Evolutionary conservation across 2,797 vertebrate genomes (phyloP).

Genomic region (Eutrigla gurnardus): DNA sequence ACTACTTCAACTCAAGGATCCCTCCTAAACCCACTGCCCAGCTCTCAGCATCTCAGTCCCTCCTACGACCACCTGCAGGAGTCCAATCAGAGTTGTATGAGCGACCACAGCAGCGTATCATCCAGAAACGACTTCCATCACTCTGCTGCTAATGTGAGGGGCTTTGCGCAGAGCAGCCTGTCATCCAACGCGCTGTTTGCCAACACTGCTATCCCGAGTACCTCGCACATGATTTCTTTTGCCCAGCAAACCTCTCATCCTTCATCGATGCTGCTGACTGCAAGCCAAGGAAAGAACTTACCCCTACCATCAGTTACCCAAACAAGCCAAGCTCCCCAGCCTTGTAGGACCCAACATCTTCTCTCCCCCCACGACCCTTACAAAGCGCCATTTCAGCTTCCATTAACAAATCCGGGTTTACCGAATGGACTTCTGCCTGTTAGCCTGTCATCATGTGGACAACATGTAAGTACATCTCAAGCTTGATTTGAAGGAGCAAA

Average conservation of each 20-base stretch:
- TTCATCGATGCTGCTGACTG: neutral
- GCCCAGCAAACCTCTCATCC: slow-evolving; percentile 45
- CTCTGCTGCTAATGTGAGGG: neutral
- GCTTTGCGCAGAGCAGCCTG: neutral
- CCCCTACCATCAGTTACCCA: slow-evolving; percentile 16
- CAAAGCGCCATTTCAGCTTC: slow-evolving; percentile 40
- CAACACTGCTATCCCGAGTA: slow-evolving; percentile 3
- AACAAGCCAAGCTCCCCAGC: slow-evolving; percentile 24
- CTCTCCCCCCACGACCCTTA: slow-evolving; percentile 22
- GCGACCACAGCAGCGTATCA: slow-evolving; percentile 2
- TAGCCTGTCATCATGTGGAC: slow-evolving; percentile 29
- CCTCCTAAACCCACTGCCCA: slow-evolving; percentile 26
- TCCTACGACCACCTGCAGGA: slow-evolving; percentile 42
- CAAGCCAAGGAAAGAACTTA: slow-evolving; percentile 33
- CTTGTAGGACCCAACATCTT: slow-evolving; percentile 20
- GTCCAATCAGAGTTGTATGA: slow-evolving; percentile 43
- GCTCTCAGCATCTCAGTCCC: slow-evolving; percentile 52
- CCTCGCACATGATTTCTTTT: slow-evolving; percentile 47
- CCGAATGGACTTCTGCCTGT: slow-evolving; percentile 20
- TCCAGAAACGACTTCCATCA: slow-evolving; percentile 38
- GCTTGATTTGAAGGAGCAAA: slow-evolving; percentile 17
- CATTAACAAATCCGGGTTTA: slow-evolving; percentile 28
- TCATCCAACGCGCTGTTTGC: slow-evolving; percentile 45
- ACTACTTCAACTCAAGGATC: slow-evolving; percentile 40
- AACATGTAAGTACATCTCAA: slow-evolving; percentile 23